phyloP scores from a whole-genome alignment of 1,140 invertebrate genomes.

The Euura saliciscinereae region DNA sequence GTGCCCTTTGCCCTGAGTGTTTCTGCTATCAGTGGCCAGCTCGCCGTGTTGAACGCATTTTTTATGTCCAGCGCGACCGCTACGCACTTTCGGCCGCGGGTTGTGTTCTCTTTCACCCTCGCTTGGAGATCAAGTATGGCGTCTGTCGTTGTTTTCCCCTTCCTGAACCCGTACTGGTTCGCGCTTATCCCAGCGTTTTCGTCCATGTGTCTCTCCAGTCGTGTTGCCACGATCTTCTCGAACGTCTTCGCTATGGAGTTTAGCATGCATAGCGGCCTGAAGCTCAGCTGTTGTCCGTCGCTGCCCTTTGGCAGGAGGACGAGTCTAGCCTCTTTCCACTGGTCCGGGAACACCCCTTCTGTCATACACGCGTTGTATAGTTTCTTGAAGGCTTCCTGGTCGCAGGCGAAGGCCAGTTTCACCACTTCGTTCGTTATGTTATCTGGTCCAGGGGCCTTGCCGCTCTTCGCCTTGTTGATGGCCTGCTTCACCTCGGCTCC shows the following conservation, averaged over 20 bases:
- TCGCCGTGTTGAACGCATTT: constrained; percentile 48
- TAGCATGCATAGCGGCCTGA: constrained; percentile 35
- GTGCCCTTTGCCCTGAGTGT: constrained; percentile 30
- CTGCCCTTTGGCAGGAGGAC: constrained; percentile 26
- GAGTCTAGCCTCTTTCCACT: constrained; percentile 26
- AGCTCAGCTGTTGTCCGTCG: constrained; percentile 5
- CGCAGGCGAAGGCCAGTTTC: neutral
- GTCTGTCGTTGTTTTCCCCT: constrained; percentile 44
- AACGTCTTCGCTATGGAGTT: constrained; percentile 30
- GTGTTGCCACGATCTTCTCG: constrained; percentile 27
- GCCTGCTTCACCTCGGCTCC: neutral
- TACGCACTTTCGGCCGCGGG: constrained; percentile 28
- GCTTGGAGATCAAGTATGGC: constrained; percentile 27
- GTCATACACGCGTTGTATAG: constrained; percentile 19
- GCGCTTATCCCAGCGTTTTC: constrained; percentile 19
- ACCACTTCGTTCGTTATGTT: neutral
- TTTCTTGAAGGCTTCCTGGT: neutral
- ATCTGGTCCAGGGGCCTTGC: neutral
- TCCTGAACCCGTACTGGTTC: constrained; percentile 45
- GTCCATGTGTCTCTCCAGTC: constrained; percentile 25
- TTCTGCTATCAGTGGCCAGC: constrained; percentile 28
- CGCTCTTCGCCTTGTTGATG: neutral
- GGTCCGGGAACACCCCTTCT: constrained; percentile 15
- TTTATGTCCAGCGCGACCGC: constrained; percentile 52
- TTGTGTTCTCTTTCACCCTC: constrained; percentile 14